Conservation (phyloP, 2,797 vertebrate species). For the Ceyx erithaca region DNA sequence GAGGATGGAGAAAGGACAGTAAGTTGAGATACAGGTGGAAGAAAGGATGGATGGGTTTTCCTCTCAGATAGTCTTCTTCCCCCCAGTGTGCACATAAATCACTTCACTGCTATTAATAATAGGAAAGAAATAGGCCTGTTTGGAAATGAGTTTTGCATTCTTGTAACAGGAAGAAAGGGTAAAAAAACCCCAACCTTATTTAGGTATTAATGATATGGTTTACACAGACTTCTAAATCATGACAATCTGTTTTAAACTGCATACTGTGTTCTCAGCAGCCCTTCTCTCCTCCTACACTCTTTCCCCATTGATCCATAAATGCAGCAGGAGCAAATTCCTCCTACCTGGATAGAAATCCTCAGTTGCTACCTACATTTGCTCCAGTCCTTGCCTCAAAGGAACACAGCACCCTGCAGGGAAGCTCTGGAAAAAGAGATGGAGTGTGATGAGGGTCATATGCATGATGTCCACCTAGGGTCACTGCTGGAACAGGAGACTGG, state of each 20-base stretch:
- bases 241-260: slow-evolving; percentile 1
- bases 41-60: background rate
- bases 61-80: background rate
- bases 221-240: slow-evolving; percentile 17
- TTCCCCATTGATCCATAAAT: slow-evolving; percentile 13
- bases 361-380: background rate
- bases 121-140: slow-evolving; percentile 22
- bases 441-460: fast-evolving
- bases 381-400: background rate
- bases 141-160: slow-evolving; percentile 48
- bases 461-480: fast-evolving
- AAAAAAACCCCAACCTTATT: background rate
- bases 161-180: background rate
- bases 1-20: background rate
- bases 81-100: background rate
- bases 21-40: slow-evolving; percentile 14
- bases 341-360: background rate
- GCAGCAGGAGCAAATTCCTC: background rate
- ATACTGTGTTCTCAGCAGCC: background rate
- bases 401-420: fast-evolving
- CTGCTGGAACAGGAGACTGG: background rate
- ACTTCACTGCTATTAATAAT: slow-evolving; percentile 32
- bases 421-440: background rate
- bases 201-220: slow-evolving; percentile 19
- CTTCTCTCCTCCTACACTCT: slow-evolving; percentile 8